A percentile compares a stretch with the other conserved stretches of the same genome.
phyloP scores from a whole-genome alignment of 2,113 vertebrate genomes.

The Cavia porcellus region DNA sequence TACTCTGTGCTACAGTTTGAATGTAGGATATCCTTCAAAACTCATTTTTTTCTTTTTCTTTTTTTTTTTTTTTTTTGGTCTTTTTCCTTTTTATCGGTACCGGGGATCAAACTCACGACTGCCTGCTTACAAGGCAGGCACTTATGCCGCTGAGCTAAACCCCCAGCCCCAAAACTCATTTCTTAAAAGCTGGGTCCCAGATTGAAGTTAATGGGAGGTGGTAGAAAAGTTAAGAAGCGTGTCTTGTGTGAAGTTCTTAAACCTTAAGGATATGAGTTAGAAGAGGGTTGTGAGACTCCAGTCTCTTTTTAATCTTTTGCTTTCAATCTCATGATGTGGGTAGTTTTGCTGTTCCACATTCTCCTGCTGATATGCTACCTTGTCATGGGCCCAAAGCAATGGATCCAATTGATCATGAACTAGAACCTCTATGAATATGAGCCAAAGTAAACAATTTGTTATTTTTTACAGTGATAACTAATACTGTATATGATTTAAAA shows the following conservation, averaged over 20 bases:
- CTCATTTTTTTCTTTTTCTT: accelerated
- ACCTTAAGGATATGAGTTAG: not conserved
- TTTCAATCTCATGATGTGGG: no score
- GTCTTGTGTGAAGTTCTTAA: not conserved
- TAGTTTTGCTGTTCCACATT: no score
- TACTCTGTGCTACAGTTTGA: not conserved
- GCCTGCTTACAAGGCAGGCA: no score
- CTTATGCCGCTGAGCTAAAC: no score
- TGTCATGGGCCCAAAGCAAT: not conserved
- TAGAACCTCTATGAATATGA: not conserved
- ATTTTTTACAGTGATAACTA: not conserved
- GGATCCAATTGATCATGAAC: not conserved
- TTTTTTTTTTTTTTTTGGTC: no score
- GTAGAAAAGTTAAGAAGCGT: no score
- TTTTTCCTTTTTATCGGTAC: no score
- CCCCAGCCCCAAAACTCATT: accelerated
- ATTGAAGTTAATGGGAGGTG: not conserved
- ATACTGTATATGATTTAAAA: not conserved
- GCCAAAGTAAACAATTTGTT: not conserved
- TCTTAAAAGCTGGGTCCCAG: not conserved
- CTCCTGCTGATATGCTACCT: not conserved
- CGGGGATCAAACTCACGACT: no score
- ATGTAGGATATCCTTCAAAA: not conserved
- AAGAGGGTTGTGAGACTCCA: not conserved
- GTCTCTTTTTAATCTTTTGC: not conserved